These are phyloP conservation scores for Hirundo rustica DNA, from an alignment of 2,797 vertebrate species.

Conservation along the genomic window DNA sequence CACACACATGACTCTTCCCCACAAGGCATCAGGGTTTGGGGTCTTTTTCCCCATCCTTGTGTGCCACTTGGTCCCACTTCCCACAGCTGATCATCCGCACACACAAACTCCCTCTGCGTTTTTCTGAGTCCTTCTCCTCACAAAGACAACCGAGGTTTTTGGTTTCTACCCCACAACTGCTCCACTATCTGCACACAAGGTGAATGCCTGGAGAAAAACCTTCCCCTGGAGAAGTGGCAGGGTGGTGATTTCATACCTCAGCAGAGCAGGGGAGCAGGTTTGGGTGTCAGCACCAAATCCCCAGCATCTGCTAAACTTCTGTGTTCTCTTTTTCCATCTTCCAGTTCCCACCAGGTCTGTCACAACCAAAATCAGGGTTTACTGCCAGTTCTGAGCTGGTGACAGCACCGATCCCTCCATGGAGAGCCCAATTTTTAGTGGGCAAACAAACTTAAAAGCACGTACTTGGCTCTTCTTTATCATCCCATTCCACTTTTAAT, in stretches of 20 bases:
- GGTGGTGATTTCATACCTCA: neutral
- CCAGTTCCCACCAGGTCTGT: neutral
- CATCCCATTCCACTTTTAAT: constrained; percentile 33
- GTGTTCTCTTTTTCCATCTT: neutral
- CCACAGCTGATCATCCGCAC: neutral
- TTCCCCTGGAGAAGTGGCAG: neutral
- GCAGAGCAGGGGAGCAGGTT: neutral
- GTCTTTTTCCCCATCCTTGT: fast-evolving
- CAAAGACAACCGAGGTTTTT: neutral
- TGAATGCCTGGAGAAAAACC: neutral
- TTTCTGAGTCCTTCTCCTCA: neutral
- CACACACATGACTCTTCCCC: neutral
- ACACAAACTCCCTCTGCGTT: neutral
- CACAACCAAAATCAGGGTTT: constrained; percentile 1
- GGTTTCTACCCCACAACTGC: neutral
- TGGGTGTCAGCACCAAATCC: neutral
- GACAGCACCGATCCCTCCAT: neutral
- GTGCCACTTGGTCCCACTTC: neutral
- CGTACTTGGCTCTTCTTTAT: neutral
- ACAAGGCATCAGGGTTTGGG: neutral
- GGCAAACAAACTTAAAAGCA: constrained; percentile 25
- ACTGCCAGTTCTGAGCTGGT: neutral
- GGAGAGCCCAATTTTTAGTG: neutral
- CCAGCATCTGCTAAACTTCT: neutral
- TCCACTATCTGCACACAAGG: neutral